Base-by-base conservation (phyloP, 1,140 invertebrate species). In the Zaprionus africanus region DNA sequence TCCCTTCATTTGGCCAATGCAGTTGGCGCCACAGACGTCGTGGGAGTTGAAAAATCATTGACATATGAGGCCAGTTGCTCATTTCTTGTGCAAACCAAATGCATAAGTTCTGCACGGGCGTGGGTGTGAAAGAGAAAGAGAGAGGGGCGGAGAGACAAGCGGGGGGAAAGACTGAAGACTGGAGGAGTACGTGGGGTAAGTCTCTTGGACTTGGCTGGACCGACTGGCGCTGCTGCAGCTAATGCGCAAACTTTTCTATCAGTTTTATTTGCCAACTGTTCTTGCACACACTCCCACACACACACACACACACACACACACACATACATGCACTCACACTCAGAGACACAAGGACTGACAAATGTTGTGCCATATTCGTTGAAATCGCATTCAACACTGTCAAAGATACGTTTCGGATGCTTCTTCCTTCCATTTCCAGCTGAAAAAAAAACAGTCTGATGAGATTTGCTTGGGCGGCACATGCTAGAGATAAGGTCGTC, bases 201-300 rank as follows among this genome's bases (percentile, higher is more conserved):
- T 31, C 53, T 24, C 28, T 64, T 34, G 60, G 69, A 83, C 69
- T 86, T 86, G 83, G 83, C 83, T 76, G 83, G 83, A 86, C 83
- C 73, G 76, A 83, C 62, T 86, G 83, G 83, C 83, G 83, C 83
- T 86, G 72, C 49, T 71, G 64, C 66, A 71, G 81, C 73, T 87
- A 86, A 86, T 86, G 83, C 84, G 84, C 78, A 86, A 86, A 86
- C 80, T 86, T 86, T 87, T 69, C 79, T 77, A 63, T 79, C 56
- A 65, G 69, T 58, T 64, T 79, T 59, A 71, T 81, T 85, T 85
- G 78, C 82, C 82, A 84, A 70, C 79, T 85, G 82, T 54, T 76
- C 66, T 43, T 57, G 57, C 60, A 76, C 38, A 69, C 51, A 60
- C 28, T 13, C 38, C 28, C 31, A 56, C 26, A 15, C 43, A 51